These are phyloP conservation scores for Dasypolia templi DNA, from an alignment of 2,888 invertebrate species.

Conservation along the genomic window DNA sequence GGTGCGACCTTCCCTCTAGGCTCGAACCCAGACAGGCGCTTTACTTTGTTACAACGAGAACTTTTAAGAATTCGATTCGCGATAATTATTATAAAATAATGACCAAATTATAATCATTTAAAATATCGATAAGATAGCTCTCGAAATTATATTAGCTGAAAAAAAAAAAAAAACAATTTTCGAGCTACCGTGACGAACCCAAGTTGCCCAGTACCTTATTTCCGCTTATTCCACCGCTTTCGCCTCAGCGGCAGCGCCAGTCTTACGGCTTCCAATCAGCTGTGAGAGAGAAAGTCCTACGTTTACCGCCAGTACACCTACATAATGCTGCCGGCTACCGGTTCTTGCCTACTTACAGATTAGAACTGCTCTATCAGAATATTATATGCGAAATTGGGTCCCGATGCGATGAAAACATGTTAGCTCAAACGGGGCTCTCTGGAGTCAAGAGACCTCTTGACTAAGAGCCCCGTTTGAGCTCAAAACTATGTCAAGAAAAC, in stretches of 20 bases:
- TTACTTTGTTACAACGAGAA: too few relatives aligned
- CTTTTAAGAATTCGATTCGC: not conserved
- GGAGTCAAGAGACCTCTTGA: not conserved
- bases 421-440: too few relatives aligned
- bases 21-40: too few relatives aligned
- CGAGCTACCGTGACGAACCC: not conserved
- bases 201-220: not conserved
- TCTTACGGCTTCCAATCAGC: slow-evolving; percentile 51
- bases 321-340: slow-evolving; percentile 44
- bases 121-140: not conserved
- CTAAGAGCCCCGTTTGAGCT: not conserved
- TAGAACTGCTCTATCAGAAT: slow-evolving; percentile 18
- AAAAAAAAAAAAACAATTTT: too few relatives aligned
- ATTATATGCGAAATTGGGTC: slow-evolving; percentile 3
- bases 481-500: not conserved
- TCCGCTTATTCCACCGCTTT: slow-evolving; percentile 25
- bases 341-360: slow-evolving; percentile 32
- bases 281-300: slow-evolving; percentile 61
- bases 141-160: not conserved
- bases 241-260: not conserved
- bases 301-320: slow-evolving; percentile 41
- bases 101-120: not conserved
- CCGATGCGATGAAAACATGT: not conserved
- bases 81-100: not conserved
- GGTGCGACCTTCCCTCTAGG: too few relatives aligned